Evolutionary conservation across 2,888 invertebrate genomes (phyloP).

Genomic region (Melieria picta): DNA sequence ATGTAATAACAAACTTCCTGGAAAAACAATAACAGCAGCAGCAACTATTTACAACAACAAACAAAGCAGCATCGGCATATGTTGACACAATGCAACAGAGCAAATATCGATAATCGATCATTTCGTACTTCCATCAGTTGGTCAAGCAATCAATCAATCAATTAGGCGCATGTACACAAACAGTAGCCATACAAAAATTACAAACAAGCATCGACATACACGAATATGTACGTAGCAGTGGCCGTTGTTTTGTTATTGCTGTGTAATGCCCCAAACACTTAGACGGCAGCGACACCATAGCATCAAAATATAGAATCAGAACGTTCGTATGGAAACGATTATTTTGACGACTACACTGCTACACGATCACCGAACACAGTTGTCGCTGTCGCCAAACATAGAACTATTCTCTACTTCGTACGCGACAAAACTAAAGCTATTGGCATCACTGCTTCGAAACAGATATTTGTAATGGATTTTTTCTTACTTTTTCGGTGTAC

Average conservation of each 20-base stretch:
- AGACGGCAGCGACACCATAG: neutral
- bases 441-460: no score
- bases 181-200: no score
- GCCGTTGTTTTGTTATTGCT: neutral
- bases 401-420: no score
- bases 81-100: neutral
- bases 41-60: neutral
- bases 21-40: neutral
- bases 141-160: constrained; percentile 11
- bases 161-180: neutral
- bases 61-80: neutral
- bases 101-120: neutral
- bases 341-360: no score
- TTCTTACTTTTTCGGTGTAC: no score
- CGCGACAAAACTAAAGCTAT: no score
- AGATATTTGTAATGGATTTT: no score
- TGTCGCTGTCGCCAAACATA: no score
- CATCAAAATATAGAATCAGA: no score
- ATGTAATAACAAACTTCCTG: neutral
- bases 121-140: neutral
- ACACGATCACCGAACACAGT: no score
- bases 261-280: neutral
- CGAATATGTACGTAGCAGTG: neutral
- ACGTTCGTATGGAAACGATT: no score
- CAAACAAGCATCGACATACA: no score